phyloP scores from a whole-genome alignment of 2,113 vertebrate species.

The Echinops telfairi region DNA sequence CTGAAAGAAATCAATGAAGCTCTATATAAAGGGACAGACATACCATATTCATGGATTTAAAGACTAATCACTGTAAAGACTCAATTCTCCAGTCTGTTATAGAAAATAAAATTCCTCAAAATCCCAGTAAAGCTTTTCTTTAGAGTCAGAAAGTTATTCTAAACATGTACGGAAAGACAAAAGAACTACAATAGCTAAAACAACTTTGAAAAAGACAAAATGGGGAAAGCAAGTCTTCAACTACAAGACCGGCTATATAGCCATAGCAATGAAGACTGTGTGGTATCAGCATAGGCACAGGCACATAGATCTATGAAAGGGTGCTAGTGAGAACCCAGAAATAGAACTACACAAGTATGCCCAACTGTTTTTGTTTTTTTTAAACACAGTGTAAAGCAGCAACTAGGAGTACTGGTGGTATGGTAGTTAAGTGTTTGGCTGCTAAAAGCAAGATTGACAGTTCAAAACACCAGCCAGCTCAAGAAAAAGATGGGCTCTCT shows the following conservation, averaged over 20 bases:
- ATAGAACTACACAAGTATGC: background rate
- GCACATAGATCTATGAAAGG: background rate
- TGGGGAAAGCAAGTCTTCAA: too few species aligned
- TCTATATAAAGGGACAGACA: too few species aligned
- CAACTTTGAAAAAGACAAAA: background rate
- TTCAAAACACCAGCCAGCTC: too few species aligned
- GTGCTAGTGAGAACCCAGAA: background rate
- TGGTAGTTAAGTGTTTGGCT: too few species aligned
- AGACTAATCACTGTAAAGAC: too few species aligned
- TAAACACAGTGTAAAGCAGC: background rate
- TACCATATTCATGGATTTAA: too few species aligned
- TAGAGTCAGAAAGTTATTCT: constrained; percentile 28
- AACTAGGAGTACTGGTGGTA: background rate
- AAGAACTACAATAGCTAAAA: constrained; percentile 1
- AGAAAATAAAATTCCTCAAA: background rate
- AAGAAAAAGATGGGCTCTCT: too few species aligned
- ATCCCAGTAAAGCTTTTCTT: background rate
- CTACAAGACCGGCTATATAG: too few species aligned
- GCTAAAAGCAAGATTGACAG: too few species aligned
- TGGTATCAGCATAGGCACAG: background rate
- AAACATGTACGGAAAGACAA: constrained; percentile 29
- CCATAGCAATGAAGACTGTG: background rate
- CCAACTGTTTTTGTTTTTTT: background rate
- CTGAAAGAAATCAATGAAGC: too few species aligned
- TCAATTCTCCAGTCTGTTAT: too few species aligned